These are phyloP conservation scores for Pelobates fuscus DNA, from an alignment of 2,113 vertebrate genomes.

Conservation along the genomic window DNA sequence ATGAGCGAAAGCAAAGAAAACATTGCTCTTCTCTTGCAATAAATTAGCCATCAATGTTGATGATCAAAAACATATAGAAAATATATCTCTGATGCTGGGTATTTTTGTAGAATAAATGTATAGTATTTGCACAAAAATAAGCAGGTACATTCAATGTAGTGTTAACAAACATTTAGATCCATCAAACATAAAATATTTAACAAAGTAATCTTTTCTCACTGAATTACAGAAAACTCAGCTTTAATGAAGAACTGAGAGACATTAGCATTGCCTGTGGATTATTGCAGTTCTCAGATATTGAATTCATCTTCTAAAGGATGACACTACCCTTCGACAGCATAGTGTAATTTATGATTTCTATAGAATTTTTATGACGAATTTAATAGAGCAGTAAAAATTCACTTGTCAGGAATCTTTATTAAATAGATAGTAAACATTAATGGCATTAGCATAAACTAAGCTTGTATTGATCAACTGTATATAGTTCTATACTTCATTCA, in stretches of 20 bases:
- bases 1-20: too few relatives aligned
- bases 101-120: conserved; percentile 22
- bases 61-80: too few relatives aligned
- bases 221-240: conserved; percentile 27
- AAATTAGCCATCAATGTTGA: conserved; percentile 33
- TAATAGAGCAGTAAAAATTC: conserved; percentile 8
- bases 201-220: conserved; percentile 21
- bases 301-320: conserved; percentile 20
- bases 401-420: conserved; percentile 16
- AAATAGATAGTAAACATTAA: conserved; percentile 17
- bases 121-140: conserved; percentile 20
- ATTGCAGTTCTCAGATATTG: conserved; percentile 16
- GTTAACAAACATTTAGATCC: conserved; percentile 13
- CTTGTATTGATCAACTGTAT: too few relatives aligned
- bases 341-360: conserved; percentile 30
- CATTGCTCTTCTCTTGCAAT: conserved; percentile 14
- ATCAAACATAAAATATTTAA: conserved; percentile 38
- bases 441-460: background rate
- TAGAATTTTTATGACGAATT: conserved; percentile 21
- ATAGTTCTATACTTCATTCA: too few relatives aligned
- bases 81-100: conserved; percentile 10
- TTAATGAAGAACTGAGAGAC: conserved; percentile 36
- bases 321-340: conserved; percentile 28
- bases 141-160: conserved; percentile 16
- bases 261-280: conserved; percentile 27